Evolutionary conservation across 2,113 vertebrate species (phyloP), one percentile per base, ranked within the genome.

Genomic region (Anolis carolinensis): DNA sequence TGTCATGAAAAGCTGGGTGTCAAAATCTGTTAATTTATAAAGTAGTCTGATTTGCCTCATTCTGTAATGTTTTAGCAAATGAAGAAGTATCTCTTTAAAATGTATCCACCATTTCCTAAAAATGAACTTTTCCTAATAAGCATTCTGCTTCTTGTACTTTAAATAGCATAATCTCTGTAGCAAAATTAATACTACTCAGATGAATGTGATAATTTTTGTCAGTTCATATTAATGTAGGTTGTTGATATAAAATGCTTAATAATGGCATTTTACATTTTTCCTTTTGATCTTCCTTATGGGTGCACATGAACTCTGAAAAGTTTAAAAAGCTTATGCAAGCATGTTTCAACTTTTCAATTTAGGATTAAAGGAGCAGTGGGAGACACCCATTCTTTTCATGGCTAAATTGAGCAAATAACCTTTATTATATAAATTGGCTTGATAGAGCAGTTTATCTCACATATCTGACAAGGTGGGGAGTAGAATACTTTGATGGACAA

Each of bases 1-100:
- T 91, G n/a, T 79, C 0, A 0, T 0, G 0, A 73, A 3, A 7
- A 48, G 25, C 76, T 32, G 59, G 21, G 21, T 21, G 18, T 44
- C 68, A 74, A 79, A 14, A 63, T 72, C 59, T 25, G 9, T 82
- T 55, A 70, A 21, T 4, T 86, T 52, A 39, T 79, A 30, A 48
- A 87, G 67, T 80, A 11, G 25, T 67, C 25, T 67, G 23, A 20
- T 48, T 83, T 63, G 25, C n/a, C 32, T 30, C 8, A n/a, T 76
- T 36, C 13, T 81, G 20, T 25, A 48, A 44, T 67, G 4, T 1
- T 48, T 81, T 80, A 23, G 44, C 13, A 44, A 30, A 36, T 65
- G 30, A 39, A 63, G 34, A 63, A 63, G 62, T 65, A 10, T 21
- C 16, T 39, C 21, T 78, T 55, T n/a, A 59, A 78, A 77, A 76